Conservation (phyloP, 1,140 invertebrate species). For the Drosophila ficusphila region DNA sequence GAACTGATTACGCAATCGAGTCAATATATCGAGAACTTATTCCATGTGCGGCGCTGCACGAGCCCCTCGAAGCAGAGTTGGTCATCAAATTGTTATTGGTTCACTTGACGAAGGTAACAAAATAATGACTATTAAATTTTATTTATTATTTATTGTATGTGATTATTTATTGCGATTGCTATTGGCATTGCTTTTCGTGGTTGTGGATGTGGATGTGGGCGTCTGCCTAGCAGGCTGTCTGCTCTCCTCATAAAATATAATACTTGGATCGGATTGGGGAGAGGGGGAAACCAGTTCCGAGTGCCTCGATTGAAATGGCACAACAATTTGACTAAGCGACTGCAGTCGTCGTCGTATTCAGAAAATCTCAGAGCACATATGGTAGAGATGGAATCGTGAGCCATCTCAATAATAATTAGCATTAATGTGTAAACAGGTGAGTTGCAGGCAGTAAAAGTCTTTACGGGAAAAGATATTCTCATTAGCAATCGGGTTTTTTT, state of each 20-base stretch:
- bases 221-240: slow-evolving; percentile 44
- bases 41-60: slow-evolving; percentile 7
- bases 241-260: slow-evolving; percentile 4
- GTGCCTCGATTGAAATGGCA: slow-evolving; percentile 50
- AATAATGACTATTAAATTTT: slow-evolving; percentile 54
- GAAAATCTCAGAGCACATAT: slow-evolving; percentile 24
- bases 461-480: background rate
- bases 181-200: too few species aligned
- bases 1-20: slow-evolving; percentile 24
- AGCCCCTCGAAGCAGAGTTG: slow-evolving; percentile 34
- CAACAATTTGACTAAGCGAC: slow-evolving; percentile 58
- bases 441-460: background rate
- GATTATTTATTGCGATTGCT: slow-evolving; percentile 31
- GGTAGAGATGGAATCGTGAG: slow-evolving; percentile 28
- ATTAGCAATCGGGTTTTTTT: slow-evolving; percentile 8
- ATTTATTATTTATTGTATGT: slow-evolving; percentile 46
- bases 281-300: slow-evolving; percentile 65
- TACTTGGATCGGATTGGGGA: slow-evolving; percentile 3
- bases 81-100: slow-evolving; percentile 40
- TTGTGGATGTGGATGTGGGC: slow-evolving; percentile 50
- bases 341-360: slow-evolving; percentile 44
- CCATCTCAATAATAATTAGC: slow-evolving; percentile 21
- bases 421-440: slow-evolving; percentile 2
- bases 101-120: slow-evolving; percentile 37
- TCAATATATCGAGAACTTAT: background rate